Base-by-base conservation (phyloP, 2,113 vertebrate species). In the Siphamia tubifer region DNA sequence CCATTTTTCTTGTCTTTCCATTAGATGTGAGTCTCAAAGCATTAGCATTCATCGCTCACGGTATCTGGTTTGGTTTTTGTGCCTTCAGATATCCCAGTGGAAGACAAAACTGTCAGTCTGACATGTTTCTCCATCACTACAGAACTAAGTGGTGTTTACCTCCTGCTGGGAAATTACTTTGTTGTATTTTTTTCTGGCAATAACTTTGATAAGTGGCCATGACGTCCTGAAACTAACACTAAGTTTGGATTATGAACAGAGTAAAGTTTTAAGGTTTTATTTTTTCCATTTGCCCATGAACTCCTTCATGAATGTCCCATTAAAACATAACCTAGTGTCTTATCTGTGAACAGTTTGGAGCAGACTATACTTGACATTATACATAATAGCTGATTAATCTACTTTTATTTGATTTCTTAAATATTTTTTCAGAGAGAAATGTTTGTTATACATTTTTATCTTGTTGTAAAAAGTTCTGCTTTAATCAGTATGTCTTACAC, bases 131-230 rank as follows among this genome's bases (percentile, higher is more conserved):
- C 69, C 57, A 58, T 47, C 64, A 30, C 38, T 8, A 16, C 10
- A 16, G 57, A 45, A 21, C 39, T 49, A 8, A 8, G 24, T 0
- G 38, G 6, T 20, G 49, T 68, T 52, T 64, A 21, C 28, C 69
- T 57, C 43, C 61, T 36, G 57, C 45, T 25, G 35, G 34, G 45
- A 63, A 65, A 40, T 51, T 54, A 57, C 56, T 44, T 38, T 64
- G 25, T 43, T 12, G 13, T 44, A 11, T 34, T 74, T 23, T 58
- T 65, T 47, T 69, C 34, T 54, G 17, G 9, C 38, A 24, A 35
- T 57, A 57, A 63, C 40, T 63, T 39, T 42, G 56, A 58, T 58
- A 73, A 64, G 34, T 47, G 63, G 5, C 53, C 30, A 5, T 5
- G 6, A 35, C 10, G 13, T 61, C 38, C 24, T 2, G 36, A n/a